phyloP scores from a whole-genome alignment of 1,140 invertebrate genomes.

The Probaryconus sp. region DNA sequence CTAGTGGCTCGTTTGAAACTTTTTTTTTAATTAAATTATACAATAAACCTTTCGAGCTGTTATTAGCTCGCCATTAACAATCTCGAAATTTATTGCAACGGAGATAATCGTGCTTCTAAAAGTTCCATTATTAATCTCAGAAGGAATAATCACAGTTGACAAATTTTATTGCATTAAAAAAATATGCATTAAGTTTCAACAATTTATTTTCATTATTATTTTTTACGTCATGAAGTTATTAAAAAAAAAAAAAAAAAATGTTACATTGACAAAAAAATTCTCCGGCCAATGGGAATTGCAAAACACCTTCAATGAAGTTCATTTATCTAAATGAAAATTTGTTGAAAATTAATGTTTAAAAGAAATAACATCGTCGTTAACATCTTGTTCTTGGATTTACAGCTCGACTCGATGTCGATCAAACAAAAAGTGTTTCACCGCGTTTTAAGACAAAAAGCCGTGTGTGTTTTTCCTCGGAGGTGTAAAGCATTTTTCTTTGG shows the following conservation, averaged over 20 bases:
- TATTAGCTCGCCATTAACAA: conserved; percentile 24
- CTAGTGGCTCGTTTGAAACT: conserved; percentile 38
- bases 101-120: no score
- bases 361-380: conserved; percentile 14
- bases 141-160: conserved; percentile 11
- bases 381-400: conserved; percentile 27
- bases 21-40: conserved; percentile 32
- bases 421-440: conserved; percentile 16
- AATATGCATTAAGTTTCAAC: no score
- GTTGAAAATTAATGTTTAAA: neutral
- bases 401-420: no score
- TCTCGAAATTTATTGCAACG: no score
- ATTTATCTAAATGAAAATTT: no score
- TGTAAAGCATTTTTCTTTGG: conserved; percentile 19
- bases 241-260: conserved; percentile 9
- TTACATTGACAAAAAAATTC: no score
- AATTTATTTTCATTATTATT: no score
- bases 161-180: no score
- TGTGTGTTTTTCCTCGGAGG: conserved; percentile 8
- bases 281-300: no score
- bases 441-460: conserved; percentile 8
- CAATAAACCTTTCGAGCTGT: conserved; percentile 12
- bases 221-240: no score
- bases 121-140: no score
- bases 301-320: no score